A percentile compares a stretch with the other conserved stretches of the same genome.
Conservation (phyloP, 1,140 invertebrate genomes). For the Drosophila trapezifrons region DNA sequence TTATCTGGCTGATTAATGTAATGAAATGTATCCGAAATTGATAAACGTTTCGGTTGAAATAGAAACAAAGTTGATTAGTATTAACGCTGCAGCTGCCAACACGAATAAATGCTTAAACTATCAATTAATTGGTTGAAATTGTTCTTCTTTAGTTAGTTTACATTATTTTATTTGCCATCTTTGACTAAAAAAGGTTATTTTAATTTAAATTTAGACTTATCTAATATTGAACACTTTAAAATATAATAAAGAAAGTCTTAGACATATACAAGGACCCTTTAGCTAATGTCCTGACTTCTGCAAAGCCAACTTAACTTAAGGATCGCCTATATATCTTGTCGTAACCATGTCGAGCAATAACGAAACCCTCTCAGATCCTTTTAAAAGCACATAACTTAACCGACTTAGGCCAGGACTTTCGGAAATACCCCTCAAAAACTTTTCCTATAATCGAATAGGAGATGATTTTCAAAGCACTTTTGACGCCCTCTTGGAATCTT, state of each 20-base stretch:
- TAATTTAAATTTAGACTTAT: too few relatives aligned
- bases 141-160: too few relatives aligned
- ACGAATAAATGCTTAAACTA: neutral
- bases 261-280: too few relatives aligned
- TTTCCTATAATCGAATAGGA: constrained; percentile 34
- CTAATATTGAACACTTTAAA: too few relatives aligned
- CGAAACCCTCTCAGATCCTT: neutral
- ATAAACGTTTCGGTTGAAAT: constrained; percentile 29
- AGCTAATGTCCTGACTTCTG: neutral
- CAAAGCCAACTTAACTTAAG: neutral
- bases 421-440: constrained; percentile 22
- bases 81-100: neutral
- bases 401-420: neutral
- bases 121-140: neutral
- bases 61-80: neutral
- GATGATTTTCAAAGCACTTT: constrained; percentile 24
- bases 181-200: neutral
- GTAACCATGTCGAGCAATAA: neutral
- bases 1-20: constrained; percentile 55
- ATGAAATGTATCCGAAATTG: constrained; percentile 44
- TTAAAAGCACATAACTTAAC: constrained; percentile 5
- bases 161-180: neutral
- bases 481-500: constrained; percentile 45
- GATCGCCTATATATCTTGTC: neutral
- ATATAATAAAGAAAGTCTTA: too few relatives aligned